Evolutionary conservation across 2,888 invertebrate species (phyloP).

Genomic region (Lycia hirtaria): DNA sequence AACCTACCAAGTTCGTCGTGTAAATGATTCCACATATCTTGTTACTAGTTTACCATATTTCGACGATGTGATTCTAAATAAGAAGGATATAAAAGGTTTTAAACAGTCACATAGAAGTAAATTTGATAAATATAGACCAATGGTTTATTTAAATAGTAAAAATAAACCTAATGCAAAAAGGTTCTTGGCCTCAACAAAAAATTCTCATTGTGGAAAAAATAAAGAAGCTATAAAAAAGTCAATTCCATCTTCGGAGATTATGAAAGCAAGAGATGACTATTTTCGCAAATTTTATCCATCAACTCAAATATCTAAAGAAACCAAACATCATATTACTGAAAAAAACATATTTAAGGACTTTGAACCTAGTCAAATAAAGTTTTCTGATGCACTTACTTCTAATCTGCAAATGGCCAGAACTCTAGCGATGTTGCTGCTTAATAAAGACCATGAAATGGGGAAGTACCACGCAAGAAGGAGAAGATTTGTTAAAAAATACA

Average conservation of each 20-base stretch:
- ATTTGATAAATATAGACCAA: slow-evolving; percentile 25
- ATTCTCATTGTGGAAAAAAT: slow-evolving; percentile 48
- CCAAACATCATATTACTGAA: not conserved
- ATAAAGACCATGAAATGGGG: slow-evolving; percentile 37
- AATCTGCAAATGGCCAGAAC: slow-evolving; percentile 61
- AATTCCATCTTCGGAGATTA: slow-evolving; percentile 56
- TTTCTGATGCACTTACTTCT: slow-evolving; percentile 34
- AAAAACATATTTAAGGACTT: not conserved
- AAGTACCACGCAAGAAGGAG: slow-evolving; percentile 19
- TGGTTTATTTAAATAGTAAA: slow-evolving; percentile 30
- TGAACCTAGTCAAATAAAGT: slow-evolving; percentile 20
- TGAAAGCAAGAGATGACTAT: slow-evolving; percentile 67
- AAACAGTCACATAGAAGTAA: slow-evolving; percentile 18
- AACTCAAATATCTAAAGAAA: slow-evolving; percentile 42
- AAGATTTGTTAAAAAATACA: slow-evolving; percentile 14
- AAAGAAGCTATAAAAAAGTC: slow-evolving; percentile 45
- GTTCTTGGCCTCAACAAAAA: not conserved
- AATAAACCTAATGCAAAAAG: slow-evolving; percentile 4
- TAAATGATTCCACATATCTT: slow-evolving; percentile 68
- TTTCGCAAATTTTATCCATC: slow-evolving; percentile 60
- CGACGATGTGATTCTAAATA: slow-evolving; percentile 40
- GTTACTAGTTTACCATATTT: slow-evolving; percentile 65
- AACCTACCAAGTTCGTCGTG: slow-evolving; percentile 69
- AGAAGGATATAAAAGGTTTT: slow-evolving; percentile 29
- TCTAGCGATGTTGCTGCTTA: slow-evolving; percentile 57